Percentiles rank a stretch among this genome's conserved stretches.
phyloP scores from a whole-genome alignment of 1,140 invertebrate genomes.

The Schmidtea mediterranea region DNA sequence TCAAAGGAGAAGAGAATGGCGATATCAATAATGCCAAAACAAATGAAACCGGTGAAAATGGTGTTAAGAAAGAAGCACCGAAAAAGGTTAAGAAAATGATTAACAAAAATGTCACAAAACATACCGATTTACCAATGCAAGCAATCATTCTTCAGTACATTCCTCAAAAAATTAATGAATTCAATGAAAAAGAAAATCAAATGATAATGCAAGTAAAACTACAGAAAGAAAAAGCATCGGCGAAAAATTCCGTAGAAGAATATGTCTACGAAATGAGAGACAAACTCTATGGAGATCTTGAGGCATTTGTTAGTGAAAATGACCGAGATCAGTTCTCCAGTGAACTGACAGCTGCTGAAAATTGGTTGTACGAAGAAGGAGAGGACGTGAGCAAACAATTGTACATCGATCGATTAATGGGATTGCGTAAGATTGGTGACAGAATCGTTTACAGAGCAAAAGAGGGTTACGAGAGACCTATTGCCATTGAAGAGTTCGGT shows the following conservation, averaged over 20 bases:
- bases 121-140: constrained; percentile 5
- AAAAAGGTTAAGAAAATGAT: constrained; percentile 10
- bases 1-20: constrained; percentile 32
- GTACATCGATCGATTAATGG: constrained; percentile 38
- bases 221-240: constrained; percentile 74
- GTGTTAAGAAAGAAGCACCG: constrained; percentile 8
- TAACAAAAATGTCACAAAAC: constrained; percentile 4
- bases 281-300: constrained; percentile 45
- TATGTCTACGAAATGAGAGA: constrained; percentile 81
- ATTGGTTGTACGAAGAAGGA: constrained; percentile 68
- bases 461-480: constrained; percentile 46
- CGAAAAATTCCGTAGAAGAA: constrained; percentile 82
- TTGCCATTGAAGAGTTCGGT: constrained; percentile 46
- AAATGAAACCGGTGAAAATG: constrained; percentile 8
- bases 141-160: constrained; percentile 19
- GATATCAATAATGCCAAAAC: constrained; percentile 2
- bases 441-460: constrained; percentile 48
- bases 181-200: constrained; percentile 32
- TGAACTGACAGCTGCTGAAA: constrained; percentile 53
- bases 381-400: constrained; percentile 63
- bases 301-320: constrained; percentile 43
- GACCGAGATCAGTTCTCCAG: constrained; percentile 36
- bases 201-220: constrained; percentile 61
- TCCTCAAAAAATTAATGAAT: constrained; percentile 8
- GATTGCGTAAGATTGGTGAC: constrained; percentile 36